phyloP scores from a whole-genome alignment of 2,797 vertebrate genomes.

The Pelobates cultripes region DNA sequence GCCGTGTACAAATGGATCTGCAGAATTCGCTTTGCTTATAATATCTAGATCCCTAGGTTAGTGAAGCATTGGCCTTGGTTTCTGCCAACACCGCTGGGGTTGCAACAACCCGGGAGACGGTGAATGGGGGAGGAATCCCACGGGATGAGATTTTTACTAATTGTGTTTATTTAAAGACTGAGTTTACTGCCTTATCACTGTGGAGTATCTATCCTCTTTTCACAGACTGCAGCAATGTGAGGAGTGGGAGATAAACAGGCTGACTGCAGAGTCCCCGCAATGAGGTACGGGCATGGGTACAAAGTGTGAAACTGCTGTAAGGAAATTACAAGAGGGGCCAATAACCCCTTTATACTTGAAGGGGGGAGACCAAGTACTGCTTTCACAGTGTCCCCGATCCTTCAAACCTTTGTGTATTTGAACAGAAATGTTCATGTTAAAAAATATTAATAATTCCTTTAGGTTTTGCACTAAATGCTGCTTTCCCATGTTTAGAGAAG shows the following conservation, averaged over 20 bases:
- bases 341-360: too few species aligned
- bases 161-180: constrained; percentile 15
- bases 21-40: too few species aligned
- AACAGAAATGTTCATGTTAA: too few species aligned
- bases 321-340: too few species aligned
- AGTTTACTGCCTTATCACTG: background rate
- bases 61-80: background rate
- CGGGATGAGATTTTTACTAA: constrained; percentile 1
- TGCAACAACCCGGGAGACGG: background rate
- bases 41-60: background rate
- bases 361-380: too few species aligned
- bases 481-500: too few species aligned
- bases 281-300: constrained; percentile 16
- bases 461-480: too few species aligned
- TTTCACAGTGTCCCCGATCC: too few species aligned
- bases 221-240: constrained; percentile 34
- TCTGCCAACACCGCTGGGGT: background rate
- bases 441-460: too few species aligned
- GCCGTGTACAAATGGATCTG: too few species aligned
- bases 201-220: background rate
- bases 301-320: background rate
- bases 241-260: background rate
- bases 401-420: too few species aligned
- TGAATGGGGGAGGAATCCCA: background rate
- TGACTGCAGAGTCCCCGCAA: background rate